phyloP scores from a whole-genome alignment of 1,140 invertebrate species.

The Drosophila equinoxialis region DNA sequence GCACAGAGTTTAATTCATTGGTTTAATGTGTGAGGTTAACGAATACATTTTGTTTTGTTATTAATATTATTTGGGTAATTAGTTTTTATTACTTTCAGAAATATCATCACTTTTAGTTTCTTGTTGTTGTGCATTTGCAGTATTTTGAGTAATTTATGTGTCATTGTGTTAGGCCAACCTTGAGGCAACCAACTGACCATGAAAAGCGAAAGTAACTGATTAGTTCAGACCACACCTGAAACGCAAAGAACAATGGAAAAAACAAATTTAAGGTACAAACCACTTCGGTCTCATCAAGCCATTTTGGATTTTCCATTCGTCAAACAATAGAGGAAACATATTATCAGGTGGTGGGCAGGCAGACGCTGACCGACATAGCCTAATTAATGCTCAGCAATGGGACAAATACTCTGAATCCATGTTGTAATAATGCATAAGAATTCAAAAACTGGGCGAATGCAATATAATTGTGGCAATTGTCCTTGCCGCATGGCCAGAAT shows the following conservation, averaged over 20 bases:
- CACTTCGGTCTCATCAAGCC: not conserved
- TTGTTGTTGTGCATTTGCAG: not conserved
- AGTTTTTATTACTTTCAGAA: too few species aligned
- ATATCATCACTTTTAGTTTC: not conserved
- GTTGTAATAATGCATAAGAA: conserved; percentile 70
- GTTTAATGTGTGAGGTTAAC: too few species aligned
- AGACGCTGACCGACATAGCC: conserved; percentile 9
- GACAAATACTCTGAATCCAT: conserved; percentile 26
- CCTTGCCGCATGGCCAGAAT: conserved; percentile 30
- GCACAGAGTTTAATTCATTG: too few species aligned
- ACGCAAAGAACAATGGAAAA: conserved; percentile 28
- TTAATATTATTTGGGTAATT: too few species aligned
- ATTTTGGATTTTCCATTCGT: conserved; percentile 27
- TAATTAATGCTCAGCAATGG: conserved; percentile 50
- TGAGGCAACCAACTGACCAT: conserved; percentile 29
- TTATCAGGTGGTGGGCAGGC: conserved; percentile 48
- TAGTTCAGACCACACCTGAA: conserved; percentile 46
- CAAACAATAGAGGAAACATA: conserved; percentile 30
- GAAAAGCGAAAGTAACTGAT: conserved; percentile 64
- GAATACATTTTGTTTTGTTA: too few species aligned
- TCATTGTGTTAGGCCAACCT: conserved; percentile 22
- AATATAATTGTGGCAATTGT: conserved; percentile 72
- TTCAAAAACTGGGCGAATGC: conserved; percentile 47
- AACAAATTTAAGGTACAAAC: conserved; percentile 5
- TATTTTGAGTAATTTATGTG: not conserved